phyloP scores from a whole-genome alignment of 1,140 invertebrate genomes.

The Plutomurus gul region DNA sequence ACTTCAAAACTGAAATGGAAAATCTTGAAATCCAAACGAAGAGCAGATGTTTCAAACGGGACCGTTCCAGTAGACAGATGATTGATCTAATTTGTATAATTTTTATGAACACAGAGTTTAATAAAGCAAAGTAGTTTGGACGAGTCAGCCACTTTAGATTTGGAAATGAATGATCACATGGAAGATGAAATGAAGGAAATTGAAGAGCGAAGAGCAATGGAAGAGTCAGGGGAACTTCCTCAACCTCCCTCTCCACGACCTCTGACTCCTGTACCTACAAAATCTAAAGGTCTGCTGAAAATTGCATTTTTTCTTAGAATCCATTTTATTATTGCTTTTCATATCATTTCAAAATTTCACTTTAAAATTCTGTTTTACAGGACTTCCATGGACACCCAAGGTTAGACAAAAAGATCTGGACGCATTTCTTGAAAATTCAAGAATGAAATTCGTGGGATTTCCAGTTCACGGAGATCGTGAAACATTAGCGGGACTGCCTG shows the following conservation, averaged over 20 bases:
- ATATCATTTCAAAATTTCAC: no score
- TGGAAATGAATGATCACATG: slow-evolving; percentile 57
- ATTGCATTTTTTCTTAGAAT: no score
- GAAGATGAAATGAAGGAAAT: slow-evolving; percentile 59
- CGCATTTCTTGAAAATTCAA: slow-evolving; percentile 84
- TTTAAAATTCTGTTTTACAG: slow-evolving; percentile 56
- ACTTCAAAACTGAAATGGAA: no score
- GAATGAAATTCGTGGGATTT: slow-evolving; percentile 95
- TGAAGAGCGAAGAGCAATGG: slow-evolving; percentile 59
- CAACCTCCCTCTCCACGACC: slow-evolving; percentile 62
- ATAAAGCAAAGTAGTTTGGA: slow-evolving; percentile 94
- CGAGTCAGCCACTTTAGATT: slow-evolving; percentile 76
- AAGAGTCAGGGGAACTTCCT: slow-evolving; percentile 57
- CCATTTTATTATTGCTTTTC: background rate
- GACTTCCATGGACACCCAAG: slow-evolving; percentile 93
- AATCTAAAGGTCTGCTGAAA: slow-evolving; percentile 53
- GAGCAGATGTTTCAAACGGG: no score
- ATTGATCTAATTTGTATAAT: background rate
- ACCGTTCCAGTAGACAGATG: background rate
- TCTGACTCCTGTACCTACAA: slow-evolving; percentile 59
- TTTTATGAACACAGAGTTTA: slow-evolving; percentile 66
- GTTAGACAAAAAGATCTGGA: slow-evolving; percentile 93
- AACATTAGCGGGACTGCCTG: slow-evolving; percentile 84
- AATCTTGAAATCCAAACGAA: no score
- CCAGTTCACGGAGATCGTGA: slow-evolving; percentile 80